These are phyloP conservation scores for Heterodera carotae DNA, from an alignment of 1,140 invertebrate genomes.

Conservation along the genomic window DNA sequence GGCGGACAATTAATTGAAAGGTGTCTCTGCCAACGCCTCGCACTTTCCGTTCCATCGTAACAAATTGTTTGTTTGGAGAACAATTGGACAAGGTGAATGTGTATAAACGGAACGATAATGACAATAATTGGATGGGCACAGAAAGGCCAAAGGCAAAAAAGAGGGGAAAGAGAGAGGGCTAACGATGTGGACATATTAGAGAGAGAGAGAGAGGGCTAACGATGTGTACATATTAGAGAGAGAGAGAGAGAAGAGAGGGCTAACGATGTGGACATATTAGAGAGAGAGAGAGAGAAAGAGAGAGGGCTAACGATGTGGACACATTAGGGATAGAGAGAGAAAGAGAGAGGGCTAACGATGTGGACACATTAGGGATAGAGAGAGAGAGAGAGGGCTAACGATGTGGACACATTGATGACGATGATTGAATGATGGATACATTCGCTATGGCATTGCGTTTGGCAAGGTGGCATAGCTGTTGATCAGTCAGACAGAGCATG, in stretches of 20 bases:
- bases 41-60: neutral
- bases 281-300: neutral
- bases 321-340: neutral
- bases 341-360: neutral
- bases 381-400: neutral
- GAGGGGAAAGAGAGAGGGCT: neutral
- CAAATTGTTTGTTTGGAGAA: slow-evolving; percentile 6
- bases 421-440: neutral
- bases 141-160: neutral
- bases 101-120: neutral
- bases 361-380: neutral
- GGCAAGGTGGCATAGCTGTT: too few relatives aligned
- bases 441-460: too few relatives aligned
- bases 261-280: neutral
- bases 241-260: neutral
- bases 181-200: neutral
- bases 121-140: neutral
- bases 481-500: neutral
- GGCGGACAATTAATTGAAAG: neutral
- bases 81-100: neutral
- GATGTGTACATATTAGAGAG: neutral
- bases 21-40: neutral
- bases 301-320: neutral
- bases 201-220: neutral
- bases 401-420: neutral